Base-by-base conservation (phyloP, 35 echinoderm and acorn worm species). In the Apostichopus japonicus region DNA sequence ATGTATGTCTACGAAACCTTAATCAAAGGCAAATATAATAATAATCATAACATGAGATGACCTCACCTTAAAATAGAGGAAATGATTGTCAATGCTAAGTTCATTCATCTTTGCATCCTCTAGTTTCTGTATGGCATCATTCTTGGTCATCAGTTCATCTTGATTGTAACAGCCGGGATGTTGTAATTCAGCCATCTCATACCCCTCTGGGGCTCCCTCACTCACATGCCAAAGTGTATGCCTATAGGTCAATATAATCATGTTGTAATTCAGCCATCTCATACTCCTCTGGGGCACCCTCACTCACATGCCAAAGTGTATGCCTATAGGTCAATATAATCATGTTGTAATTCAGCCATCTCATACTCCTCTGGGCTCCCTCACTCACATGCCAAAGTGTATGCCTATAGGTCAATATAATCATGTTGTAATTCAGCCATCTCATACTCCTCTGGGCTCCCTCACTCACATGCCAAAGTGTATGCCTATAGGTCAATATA, bases 101-200 rank as follows among this genome's bases (percentile, higher is more conserved):
- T 89, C 86, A 72, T 89, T 67, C 62, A 71, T 53, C n/a, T 72
- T 89, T 54, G 25, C 67, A 67, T 89, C 86, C 56, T 89, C 86
- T 52, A 89, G 27, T 51, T 53, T 89, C 61, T 89, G 59, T 15
- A 70, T 70, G 62, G 86, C 86, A 53, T 89, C 86, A 73, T 51
- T 72, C 33, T 44, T 89, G 0, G 19, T 52, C 86, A 89, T 89
- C 56, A 55, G 8, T 72, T 89, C 61, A 71, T 73, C 86, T 51
- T 89, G 86, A 16, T 21, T 72, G n/a, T 33, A 65, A 58, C 90
- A 78, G 5, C 76, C 90, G 4, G 90, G 90, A 58, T 91, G 90
- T n/a, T 91, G 90, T 58, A 91, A 33, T 11, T 78, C 76, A 5
- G 5, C 1, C 4, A 65, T 56, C 52, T 91, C 72, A 58, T 79